These are phyloP conservation scores for Ptychochromis oligacanthus DNA, from an alignment of 2,113 vertebrate genomes.

Conservation along the genomic window DNA sequence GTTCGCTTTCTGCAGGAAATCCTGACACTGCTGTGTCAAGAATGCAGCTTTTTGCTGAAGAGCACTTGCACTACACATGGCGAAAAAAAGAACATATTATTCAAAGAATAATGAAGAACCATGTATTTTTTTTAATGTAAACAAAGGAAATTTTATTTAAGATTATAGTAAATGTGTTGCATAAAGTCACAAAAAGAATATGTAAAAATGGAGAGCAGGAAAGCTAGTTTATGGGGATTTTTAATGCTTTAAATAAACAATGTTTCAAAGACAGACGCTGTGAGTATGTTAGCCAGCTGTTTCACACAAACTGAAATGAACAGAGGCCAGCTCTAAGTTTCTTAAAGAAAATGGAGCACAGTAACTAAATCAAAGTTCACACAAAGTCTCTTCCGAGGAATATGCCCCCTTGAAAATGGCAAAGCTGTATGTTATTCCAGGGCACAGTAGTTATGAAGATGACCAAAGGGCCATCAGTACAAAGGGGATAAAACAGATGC, in stretches of 20 bases:
- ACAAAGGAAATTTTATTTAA: neutral
- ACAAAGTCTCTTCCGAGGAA: neutral
- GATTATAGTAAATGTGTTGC: neutral
- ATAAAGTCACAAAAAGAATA: neutral
- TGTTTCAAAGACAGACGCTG: neutral
- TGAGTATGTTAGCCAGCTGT: neutral
- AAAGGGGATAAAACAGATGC: neutral
- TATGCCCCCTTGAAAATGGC: neutral
- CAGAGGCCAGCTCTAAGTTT: neutral
- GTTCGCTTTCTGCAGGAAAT: conserved; percentile 49
- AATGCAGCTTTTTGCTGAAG: conserved; percentile 30
- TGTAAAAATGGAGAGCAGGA: neutral
- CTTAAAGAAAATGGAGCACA: neutral
- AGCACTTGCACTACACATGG: conserved; percentile 25
- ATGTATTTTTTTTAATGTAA: neutral
- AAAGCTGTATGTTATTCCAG: neutral
- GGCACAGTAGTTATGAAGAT: neutral
- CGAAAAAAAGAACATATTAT: neutral
- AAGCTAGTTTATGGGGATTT: neutral
- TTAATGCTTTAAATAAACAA: neutral
- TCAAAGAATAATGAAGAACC: neutral
- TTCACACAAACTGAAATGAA: neutral
- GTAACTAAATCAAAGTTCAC: neutral
- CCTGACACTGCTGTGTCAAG: conserved; percentile 49
- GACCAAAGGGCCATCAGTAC: neutral